phyloP scores from a whole-genome alignment of 2,113 vertebrate genomes.

The Rissa tridactyla region DNA sequence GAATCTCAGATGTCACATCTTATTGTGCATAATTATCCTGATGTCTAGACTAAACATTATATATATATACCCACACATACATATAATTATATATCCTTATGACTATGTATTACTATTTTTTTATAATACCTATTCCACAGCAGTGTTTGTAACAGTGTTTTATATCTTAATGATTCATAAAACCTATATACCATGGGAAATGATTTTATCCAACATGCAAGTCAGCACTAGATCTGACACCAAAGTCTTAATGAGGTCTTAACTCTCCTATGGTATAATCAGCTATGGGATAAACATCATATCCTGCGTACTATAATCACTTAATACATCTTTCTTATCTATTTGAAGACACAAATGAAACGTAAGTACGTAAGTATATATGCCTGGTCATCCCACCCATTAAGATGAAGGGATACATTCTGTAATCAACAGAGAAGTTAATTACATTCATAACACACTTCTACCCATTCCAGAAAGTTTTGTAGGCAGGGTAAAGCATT shows the following conservation, averaged over 20 bases:
- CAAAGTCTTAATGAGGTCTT: constrained; percentile 61
- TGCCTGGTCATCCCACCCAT: constrained; percentile 62
- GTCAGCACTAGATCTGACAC: constrained; percentile 63
- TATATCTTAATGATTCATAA: constrained; percentile 65
- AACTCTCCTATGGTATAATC: constrained; percentile 56
- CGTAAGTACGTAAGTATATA: background rate
- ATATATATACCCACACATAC: constrained; percentile 64
- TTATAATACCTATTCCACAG: constrained; percentile 43
- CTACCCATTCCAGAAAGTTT: constrained; percentile 35
- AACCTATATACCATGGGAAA: constrained; percentile 62
- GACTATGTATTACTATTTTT: constrained; percentile 64
- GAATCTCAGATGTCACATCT: constrained; percentile 69
- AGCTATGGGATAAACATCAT: constrained; percentile 54
- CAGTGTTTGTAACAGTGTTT: background rate
- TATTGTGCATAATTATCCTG: constrained; percentile 67
- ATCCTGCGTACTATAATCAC: constrained; percentile 36
- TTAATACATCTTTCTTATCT: constrained; percentile 55
- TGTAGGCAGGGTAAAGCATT: constrained; percentile 11
- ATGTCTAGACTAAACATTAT: constrained; percentile 69
- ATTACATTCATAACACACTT: constrained; percentile 41
- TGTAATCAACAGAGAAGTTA: constrained; percentile 42
- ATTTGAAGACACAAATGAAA: constrained; percentile 50
- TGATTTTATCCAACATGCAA: constrained; percentile 62
- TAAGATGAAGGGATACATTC: constrained; percentile 51
- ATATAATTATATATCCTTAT: constrained; percentile 66